A percentile compares a stretch with the other conserved stretches of the same genome.
These are phyloP conservation scores for Collichthys lucidus DNA, from an alignment of 2,113 vertebrate genomes.

Conservation along the genomic window DNA sequence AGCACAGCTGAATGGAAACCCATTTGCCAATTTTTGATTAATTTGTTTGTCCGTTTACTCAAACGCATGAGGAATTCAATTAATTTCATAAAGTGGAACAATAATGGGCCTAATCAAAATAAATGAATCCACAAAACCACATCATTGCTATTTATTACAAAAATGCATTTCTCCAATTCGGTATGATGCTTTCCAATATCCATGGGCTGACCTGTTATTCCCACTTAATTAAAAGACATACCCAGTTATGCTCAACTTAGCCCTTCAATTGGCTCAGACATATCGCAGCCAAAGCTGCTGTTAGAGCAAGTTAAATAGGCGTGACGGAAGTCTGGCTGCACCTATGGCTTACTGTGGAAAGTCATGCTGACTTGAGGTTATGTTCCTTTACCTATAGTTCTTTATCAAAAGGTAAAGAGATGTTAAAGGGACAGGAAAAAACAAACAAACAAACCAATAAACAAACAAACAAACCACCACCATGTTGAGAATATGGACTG, in stretches of 20 bases:
- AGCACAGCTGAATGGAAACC: constrained; percentile 58
- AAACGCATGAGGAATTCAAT: constrained; percentile 77
- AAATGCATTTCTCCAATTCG: constrained; percentile 70
- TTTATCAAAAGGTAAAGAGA: background rate
- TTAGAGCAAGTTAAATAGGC: constrained; percentile 33
- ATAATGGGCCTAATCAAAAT: constrained; percentile 78
- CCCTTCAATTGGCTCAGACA: constrained; percentile 26
- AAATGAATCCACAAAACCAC: constrained; percentile 78
- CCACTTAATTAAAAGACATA: constrained; percentile 64
- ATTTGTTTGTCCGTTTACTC: constrained; percentile 76
- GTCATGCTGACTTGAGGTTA: constrained; percentile 3
- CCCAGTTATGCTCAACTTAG: constrained; percentile 42
- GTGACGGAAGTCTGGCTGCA: constrained; percentile 11
- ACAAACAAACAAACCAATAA: background rate
- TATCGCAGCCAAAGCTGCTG: constrained; percentile 30
- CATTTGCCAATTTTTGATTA: constrained; percentile 75
- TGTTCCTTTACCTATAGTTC: background rate
- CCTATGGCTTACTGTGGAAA: background rate
- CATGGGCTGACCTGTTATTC: constrained; percentile 61
- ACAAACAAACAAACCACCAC: background rate
- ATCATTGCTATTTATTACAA: constrained; percentile 77
- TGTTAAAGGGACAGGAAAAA: rapidly evolving
- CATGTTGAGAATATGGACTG: background rate
- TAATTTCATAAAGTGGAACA: constrained; percentile 80
- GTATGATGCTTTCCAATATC: constrained; percentile 56